Evolutionary conservation across 2,888 invertebrate genomes (phyloP).

Genomic region (Zele albiditarsus): DNA sequence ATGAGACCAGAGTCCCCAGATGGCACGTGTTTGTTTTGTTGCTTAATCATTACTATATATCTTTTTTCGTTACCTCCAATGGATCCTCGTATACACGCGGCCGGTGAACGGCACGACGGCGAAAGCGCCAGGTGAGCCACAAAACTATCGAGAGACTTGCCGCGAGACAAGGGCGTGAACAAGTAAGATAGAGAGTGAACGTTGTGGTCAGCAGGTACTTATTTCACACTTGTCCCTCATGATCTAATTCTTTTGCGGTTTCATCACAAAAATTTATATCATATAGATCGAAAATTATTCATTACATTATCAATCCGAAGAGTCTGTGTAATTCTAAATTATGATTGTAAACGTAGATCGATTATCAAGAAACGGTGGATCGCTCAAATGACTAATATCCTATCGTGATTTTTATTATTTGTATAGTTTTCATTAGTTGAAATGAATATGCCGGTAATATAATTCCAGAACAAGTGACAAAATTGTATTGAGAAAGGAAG

Average conservation of each 20-base stretch:
- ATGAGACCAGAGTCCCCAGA: background rate
- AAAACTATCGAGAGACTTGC: constrained; percentile 6
- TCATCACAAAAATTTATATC: too few relatives aligned
- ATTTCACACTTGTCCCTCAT: background rate
- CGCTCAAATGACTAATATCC: too few relatives aligned
- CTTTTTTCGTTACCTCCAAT: background rate
- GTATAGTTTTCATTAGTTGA: too few relatives aligned
- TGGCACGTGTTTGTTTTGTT: constrained; percentile 9
- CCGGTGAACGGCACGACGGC: constrained; percentile 26
- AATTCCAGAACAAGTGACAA: too few relatives aligned
- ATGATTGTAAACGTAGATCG: too few relatives aligned
- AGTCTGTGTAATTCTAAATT: too few relatives aligned
- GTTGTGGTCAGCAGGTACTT: constrained; percentile 14
- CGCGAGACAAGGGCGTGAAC: background rate
- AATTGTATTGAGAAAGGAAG: too few relatives aligned
- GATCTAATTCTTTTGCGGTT: background rate
- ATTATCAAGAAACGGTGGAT: too few relatives aligned
- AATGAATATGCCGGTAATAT: too few relatives aligned
- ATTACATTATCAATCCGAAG: too few relatives aligned
- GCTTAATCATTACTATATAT: constrained; percentile 1
- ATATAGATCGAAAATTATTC: too few relatives aligned
- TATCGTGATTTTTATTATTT: too few relatives aligned
- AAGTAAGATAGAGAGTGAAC: background rate
- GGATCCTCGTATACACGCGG: constrained; percentile 7
- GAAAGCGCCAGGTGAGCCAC: constrained; percentile 35